These are phyloP conservation scores for Seriola rivoliana DNA, from an alignment of 2,113 vertebrate genomes.

Conservation along the genomic window DNA sequence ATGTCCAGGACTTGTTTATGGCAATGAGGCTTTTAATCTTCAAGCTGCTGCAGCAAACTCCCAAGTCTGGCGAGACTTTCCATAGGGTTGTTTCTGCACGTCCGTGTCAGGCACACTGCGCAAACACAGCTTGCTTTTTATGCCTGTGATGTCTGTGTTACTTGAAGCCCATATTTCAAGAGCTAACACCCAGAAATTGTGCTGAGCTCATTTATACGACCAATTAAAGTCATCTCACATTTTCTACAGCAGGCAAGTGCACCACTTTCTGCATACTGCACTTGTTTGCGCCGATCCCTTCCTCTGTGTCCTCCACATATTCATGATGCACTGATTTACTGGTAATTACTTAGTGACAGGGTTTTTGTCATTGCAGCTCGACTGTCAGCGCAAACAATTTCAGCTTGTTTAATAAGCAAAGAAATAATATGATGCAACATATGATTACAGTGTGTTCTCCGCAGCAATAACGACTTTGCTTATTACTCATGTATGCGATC, in stretches of 20 bases:
- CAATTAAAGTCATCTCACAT: conserved; percentile 40
- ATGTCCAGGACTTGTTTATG: conserved; percentile 38
- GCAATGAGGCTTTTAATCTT: conserved; percentile 66
- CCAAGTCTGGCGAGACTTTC: conserved; percentile 35
- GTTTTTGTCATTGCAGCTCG: conserved; percentile 29
- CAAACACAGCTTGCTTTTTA: conserved; percentile 41
- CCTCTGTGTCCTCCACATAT: conserved; percentile 26
- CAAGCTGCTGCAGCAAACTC: conserved; percentile 49
- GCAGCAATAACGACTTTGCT: conserved; percentile 48
- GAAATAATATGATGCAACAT: conserved; percentile 56
- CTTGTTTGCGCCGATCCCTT: conserved; percentile 27
- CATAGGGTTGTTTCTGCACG: conserved; percentile 37
- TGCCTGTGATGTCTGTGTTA: conserved; percentile 49
- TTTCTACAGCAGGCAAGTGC: conserved; percentile 27
- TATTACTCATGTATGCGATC: conserved; percentile 37
- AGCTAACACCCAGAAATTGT: conserved; percentile 39
- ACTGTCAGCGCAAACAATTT: conserved; percentile 22
- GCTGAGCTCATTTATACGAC: conserved; percentile 53
- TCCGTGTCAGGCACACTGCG: conserved; percentile 15
- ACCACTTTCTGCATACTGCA: conserved; percentile 28
- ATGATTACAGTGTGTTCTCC: conserved; percentile 56
- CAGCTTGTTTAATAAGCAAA: conserved; percentile 48
- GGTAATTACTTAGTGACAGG: conserved; percentile 49
- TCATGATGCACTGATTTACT: conserved; percentile 45
- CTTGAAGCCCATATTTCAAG: conserved; percentile 48